phyloP scores from a whole-genome alignment of 2,113 vertebrate genomes.

The Eleginops maclovinus region DNA sequence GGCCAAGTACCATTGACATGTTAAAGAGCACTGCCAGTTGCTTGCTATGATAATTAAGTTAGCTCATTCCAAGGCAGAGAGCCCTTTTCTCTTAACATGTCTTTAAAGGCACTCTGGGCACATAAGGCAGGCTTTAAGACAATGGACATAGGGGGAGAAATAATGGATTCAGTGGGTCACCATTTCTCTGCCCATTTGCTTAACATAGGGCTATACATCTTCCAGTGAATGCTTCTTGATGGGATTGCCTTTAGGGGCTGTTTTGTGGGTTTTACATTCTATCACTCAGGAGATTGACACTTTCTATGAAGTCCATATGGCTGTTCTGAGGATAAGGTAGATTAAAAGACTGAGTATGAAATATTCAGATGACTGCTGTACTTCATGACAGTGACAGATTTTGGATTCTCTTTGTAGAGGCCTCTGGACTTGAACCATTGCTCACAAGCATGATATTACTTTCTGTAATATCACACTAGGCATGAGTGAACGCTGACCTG shows the following conservation, averaged over 20 bases:
- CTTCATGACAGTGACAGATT: conserved; percentile 42
- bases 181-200: conserved; percentile 74
- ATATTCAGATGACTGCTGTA: conserved; percentile 42
- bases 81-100: conserved; percentile 76
- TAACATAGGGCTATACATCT: conserved; percentile 73
- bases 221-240: conserved; percentile 54
- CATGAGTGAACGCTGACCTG: conserved; percentile 62
- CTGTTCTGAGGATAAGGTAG: conserved; percentile 22
- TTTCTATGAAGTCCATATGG: conserved; percentile 52
- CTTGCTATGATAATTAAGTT: conserved; percentile 83
- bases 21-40: conserved; percentile 79
- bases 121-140: conserved; percentile 75
- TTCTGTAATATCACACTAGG: conserved; percentile 72
- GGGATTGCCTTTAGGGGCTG: conserved; percentile 50
- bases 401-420: conserved; percentile 48
- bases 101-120: conserved; percentile 73
- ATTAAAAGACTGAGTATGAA: conserved; percentile 47
- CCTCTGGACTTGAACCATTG: conserved; percentile 28
- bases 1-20: conserved; percentile 83
- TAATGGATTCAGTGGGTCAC: conserved; percentile 76
- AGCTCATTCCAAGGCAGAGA: conserved; percentile 76
- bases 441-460: conserved; percentile 52
- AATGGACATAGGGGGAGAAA: conserved; percentile 63
- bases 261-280: conserved; percentile 56
- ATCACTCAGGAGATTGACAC: conserved; percentile 51